Conservation (phyloP, 1,140 invertebrate species). For the Drosophila orosa region DNA sequence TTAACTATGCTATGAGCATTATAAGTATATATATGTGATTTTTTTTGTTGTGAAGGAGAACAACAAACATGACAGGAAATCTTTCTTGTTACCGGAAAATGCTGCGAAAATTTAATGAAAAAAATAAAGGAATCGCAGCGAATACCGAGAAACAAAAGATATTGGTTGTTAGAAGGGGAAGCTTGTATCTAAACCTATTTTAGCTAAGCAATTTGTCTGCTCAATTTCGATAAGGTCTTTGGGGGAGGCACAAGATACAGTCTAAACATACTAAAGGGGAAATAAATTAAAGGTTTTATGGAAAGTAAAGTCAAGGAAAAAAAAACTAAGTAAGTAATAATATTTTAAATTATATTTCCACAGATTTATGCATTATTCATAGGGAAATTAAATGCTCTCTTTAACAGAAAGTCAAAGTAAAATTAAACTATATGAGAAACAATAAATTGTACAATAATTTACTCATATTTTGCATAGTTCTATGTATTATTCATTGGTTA, state of each 20-base stretch:
- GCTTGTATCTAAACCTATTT: constrained; percentile 35
- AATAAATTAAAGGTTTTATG: background rate
- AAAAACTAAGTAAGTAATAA: rapidly evolving
- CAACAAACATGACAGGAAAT: constrained; percentile 9
- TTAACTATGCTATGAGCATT: constrained; percentile 26
- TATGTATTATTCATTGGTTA: too few species aligned
- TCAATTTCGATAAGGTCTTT: constrained; percentile 24
- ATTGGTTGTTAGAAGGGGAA: background rate
- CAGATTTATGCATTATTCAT: too few species aligned
- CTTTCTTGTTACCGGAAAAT: constrained; percentile 29
- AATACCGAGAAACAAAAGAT: constrained; percentile 12
- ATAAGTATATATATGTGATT: background rate
- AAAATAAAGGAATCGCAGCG: constrained; percentile 23
- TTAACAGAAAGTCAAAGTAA: too few species aligned
- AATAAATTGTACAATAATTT: too few species aligned
- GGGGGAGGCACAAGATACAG: background rate
- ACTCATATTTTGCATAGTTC: too few species aligned
- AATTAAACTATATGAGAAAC: too few species aligned
- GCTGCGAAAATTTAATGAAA: constrained; percentile 37
- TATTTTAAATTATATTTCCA: too few species aligned
- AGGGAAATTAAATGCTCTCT: too few species aligned
- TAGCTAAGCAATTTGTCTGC: constrained; percentile 45
- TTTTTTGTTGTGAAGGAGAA: background rate
- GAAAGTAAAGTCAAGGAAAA: too few species aligned
- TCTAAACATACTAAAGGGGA: background rate